phyloP scores from a whole-genome alignment of 2,888 invertebrate species.

The Ophioninae sp. region DNA sequence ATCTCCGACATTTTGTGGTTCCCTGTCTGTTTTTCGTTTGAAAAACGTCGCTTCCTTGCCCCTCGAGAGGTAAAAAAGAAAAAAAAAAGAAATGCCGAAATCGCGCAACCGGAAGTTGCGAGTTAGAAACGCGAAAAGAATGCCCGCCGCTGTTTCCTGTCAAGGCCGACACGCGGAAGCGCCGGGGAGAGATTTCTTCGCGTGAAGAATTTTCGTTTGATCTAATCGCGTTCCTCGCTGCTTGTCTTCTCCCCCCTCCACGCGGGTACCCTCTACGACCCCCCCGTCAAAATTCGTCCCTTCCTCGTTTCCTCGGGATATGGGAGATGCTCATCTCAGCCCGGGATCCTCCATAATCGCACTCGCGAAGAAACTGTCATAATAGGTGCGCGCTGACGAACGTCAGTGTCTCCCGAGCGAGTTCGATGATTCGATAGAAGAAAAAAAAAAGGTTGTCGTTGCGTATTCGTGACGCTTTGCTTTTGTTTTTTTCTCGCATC shows the following conservation, averaged over 20 bases:
- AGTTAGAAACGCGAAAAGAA: background rate
- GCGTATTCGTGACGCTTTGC: background rate
- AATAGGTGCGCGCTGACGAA: background rate
- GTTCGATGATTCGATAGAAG: background rate
- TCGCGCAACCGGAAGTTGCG: constrained; percentile 29
- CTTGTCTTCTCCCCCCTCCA: background rate
- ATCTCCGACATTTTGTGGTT: background rate
- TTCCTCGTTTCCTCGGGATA: constrained; percentile 5
- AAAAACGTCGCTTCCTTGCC: background rate
- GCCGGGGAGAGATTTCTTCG: background rate
- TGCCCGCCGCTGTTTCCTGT: constrained; percentile 12
- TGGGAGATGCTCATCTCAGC: constrained; percentile 40
- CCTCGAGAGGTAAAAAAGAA: background rate
- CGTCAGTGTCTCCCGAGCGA: background rate
- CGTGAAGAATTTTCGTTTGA: background rate
- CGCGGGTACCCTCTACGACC: background rate
- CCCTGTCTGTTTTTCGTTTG: background rate
- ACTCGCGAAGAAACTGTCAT: constrained; percentile 30
- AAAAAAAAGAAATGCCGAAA: constrained; percentile 10
- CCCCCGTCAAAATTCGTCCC: constrained; percentile 13
- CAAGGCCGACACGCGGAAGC: constrained; percentile 3
- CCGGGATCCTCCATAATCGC: constrained; percentile 47
- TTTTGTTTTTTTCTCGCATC: constrained; percentile 1
- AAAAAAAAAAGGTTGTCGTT: background rate
- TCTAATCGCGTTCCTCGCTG: background rate